Evolutionary conservation across 2,797 vertebrate species (phyloP).

Genomic region (Acanthiza pusilla): DNA sequence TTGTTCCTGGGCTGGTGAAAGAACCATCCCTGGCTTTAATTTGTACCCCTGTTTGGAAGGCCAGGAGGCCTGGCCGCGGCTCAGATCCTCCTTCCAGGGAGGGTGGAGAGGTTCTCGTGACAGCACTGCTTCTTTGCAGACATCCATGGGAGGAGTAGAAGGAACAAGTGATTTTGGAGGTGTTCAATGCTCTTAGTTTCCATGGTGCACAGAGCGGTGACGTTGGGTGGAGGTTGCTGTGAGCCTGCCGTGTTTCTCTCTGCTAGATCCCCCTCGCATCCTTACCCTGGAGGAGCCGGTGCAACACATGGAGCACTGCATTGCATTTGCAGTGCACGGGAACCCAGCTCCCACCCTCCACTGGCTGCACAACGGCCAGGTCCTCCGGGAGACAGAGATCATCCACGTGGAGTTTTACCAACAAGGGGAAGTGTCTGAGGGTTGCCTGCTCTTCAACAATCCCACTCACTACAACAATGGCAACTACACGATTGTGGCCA

Average conservation of each 20-base stretch:
- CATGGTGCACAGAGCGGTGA: neutral
- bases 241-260: constrained; percentile 44
- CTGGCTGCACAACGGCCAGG: constrained; percentile 87
- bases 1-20: neutral
- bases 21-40: neutral
- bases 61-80: neutral
- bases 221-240: constrained; percentile 1
- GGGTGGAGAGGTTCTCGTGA: neutral
- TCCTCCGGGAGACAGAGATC: constrained; percentile 83
- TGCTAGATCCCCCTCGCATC: constrained; percentile 90
- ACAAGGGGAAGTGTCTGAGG: constrained; percentile 90
- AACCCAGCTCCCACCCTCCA: constrained; percentile 89
- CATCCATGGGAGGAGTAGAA: neutral
- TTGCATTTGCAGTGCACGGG: constrained; percentile 91
- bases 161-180: neutral
- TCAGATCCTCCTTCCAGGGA: neutral
- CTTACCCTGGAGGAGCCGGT: constrained; percentile 89
- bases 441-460: constrained; percentile 93
- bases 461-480: constrained; percentile 97
- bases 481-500: constrained; percentile 94
- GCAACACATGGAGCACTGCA: constrained; percentile 90
- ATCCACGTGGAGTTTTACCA: constrained; percentile 87
- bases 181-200: neutral
- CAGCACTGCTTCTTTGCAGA: neutral
- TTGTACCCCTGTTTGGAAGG: neutral